Evolutionary conservation across 1,140 invertebrate species (phyloP).

Genomic region (Vanessa tameamea): DNA sequence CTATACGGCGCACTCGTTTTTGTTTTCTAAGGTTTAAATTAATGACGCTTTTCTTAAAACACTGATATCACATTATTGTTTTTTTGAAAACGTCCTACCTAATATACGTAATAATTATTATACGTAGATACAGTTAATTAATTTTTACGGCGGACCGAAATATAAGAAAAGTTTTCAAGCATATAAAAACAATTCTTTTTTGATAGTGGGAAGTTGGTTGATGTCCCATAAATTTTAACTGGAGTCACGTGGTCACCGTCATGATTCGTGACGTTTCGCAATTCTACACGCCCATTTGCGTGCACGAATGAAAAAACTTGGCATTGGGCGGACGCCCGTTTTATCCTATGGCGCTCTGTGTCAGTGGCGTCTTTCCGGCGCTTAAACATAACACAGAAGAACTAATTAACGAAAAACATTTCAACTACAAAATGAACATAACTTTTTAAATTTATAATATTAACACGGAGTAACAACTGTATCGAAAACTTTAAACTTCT

Average conservation of each 20-base stretch:
- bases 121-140: too few relatives aligned
- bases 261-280: conserved; percentile 40
- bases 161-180: too few relatives aligned
- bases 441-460: neutral
- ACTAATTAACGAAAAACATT: conserved; percentile 26
- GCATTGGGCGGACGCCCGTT: conserved; percentile 53
- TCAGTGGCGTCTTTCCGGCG: conserved; percentile 62
- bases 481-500: too few relatives aligned
- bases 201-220: conserved; percentile 4
- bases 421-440: neutral
- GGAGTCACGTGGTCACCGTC: conserved; percentile 35
- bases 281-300: conserved; percentile 46
- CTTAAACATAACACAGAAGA: conserved; percentile 35
- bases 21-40: too few relatives aligned
- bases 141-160: too few relatives aligned
- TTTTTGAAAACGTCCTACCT: too few relatives aligned
- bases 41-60: too few relatives aligned
- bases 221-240: conserved; percentile 17
- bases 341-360: conserved; percentile 62
- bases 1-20: too few relatives aligned
- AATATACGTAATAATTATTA: too few relatives aligned
- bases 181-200: neutral
- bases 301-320: conserved; percentile 59
- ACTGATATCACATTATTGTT: too few relatives aligned
- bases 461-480: too few relatives aligned